phyloP scores from a whole-genome alignment of 2,888 invertebrate species.

The Thumatha senex region DNA sequence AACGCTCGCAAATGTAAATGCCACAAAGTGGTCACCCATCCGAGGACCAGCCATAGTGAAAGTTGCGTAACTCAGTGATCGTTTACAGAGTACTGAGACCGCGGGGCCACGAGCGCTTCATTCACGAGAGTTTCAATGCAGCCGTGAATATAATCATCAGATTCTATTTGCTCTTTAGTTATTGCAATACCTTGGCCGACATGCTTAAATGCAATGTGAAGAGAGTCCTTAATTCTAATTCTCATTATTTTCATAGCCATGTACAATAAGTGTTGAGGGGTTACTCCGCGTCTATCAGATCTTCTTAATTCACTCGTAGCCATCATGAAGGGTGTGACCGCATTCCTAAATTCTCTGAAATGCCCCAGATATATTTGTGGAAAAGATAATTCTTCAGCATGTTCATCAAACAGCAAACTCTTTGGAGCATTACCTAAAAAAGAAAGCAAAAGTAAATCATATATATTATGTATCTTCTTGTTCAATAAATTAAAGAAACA shows the following conservation, averaged over 20 bases:
- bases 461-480: conserved; percentile 13
- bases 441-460: conserved; percentile 31
- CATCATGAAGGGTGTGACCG: conserved; percentile 32
- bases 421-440: conserved; percentile 12
- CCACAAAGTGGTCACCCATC: too few relatives aligned
- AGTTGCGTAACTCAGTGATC: too few relatives aligned
- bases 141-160: conserved; percentile 42
- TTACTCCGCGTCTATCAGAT: conserved; percentile 44
- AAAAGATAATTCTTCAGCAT: conserved; percentile 56
- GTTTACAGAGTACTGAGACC: too few relatives aligned
- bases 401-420: conserved; percentile 32
- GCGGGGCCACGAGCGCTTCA: too few relatives aligned
- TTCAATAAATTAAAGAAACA: too few relatives aligned
- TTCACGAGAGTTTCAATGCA: too few relatives aligned
- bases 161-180: conserved; percentile 43
- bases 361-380: conserved; percentile 47
- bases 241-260: conserved; percentile 24
- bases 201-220: conserved; percentile 32
- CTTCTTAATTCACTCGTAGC: conserved; percentile 40
- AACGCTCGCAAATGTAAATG: too few relatives aligned
- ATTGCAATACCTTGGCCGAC: conserved; percentile 39
- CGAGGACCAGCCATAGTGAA: too few relatives aligned
- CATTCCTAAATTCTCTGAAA: conserved; percentile 35
- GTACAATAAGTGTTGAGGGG: conserved; percentile 42
- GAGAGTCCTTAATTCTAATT: conserved; percentile 24